Percentiles rank a stretch among this genome's conserved stretches.
These are phyloP conservation scores for Dendrophyllia cribrosa DNA, from an alignment of 64 coral and sea anemone genomes.

Conservation along the genomic window DNA sequence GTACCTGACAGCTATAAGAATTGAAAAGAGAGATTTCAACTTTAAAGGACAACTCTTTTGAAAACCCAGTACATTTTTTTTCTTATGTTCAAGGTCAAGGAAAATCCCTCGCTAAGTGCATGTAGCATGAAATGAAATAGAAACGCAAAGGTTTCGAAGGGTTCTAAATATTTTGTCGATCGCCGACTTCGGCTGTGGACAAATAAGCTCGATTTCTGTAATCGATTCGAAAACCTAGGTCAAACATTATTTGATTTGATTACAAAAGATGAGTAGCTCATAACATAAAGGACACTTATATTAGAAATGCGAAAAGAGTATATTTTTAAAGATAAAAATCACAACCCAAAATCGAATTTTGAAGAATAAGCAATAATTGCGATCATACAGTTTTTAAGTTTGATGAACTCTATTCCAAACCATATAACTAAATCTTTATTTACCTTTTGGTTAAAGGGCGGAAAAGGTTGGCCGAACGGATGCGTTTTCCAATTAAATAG, in stretches of 20 bases:
- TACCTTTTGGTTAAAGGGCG: not conserved
- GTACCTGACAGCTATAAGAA: not conserved
- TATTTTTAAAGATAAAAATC: not conserved
- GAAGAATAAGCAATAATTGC: not conserved
- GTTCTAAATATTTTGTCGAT: not conserved
- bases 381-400: not conserved
- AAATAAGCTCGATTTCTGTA: constrained; percentile 16
- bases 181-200: not conserved
- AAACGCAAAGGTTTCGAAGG: not conserved
- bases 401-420: not conserved
- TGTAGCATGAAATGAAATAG: not conserved
- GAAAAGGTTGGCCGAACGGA: not conserved
- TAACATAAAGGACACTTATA: not conserved
- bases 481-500: constrained; percentile 1
- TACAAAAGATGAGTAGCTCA: not conserved
- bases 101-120: too few species aligned
- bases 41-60: not conserved
- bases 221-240: constrained; percentile 12
- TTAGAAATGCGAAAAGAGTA: not conserved
- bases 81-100: not conserved
- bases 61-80: not conserved
- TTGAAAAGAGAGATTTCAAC: constrained; percentile 12
- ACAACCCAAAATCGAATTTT: not conserved
- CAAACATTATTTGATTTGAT: not conserved
- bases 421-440: not conserved